Evolutionary conservation across 1,140 invertebrate species (phyloP).

Genomic region (Trinorchestia longiramus): DNA sequence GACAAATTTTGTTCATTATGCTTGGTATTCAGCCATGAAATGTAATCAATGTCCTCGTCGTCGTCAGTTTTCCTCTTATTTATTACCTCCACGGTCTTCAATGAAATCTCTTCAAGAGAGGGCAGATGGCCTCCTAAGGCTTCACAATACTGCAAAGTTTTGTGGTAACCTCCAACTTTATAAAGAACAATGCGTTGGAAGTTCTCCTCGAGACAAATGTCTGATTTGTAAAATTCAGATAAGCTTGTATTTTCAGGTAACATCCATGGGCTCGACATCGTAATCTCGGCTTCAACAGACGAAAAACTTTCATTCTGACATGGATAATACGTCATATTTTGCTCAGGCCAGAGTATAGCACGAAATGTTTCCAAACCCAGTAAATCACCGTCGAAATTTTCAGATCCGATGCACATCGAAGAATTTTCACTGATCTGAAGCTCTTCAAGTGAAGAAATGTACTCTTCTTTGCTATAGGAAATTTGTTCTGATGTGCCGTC

Average conservation of each 20-base stretch:
- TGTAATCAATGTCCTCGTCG: constrained; percentile 17
- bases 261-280: constrained; percentile 3
- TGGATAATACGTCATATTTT: not conserved
- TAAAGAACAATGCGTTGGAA: not conserved
- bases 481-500: constrained; percentile 37
- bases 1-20: not conserved
- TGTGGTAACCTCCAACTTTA: constrained; percentile 53
- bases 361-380: not conserved
- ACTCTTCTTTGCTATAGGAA: not conserved
- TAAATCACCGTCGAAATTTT: not conserved
- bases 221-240: not conserved
- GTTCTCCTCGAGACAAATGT: not conserved
- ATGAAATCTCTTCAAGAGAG: not conserved
- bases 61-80: not conserved
- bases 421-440: constrained; percentile 27
- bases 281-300: not conserved
- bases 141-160: constrained; percentile 53
- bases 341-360: not conserved
- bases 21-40: constrained; percentile 57
- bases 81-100: not conserved
- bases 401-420: constrained; percentile 55
- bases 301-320: not conserved
- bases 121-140: constrained; percentile 56
- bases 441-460: not conserved
- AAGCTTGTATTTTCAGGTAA: not conserved